Evolutionary conservation across 2,888 invertebrate species (phyloP), one percentile per base, ranked within the genome.

Genomic region (Dorcus parallelipipedus): DNA sequence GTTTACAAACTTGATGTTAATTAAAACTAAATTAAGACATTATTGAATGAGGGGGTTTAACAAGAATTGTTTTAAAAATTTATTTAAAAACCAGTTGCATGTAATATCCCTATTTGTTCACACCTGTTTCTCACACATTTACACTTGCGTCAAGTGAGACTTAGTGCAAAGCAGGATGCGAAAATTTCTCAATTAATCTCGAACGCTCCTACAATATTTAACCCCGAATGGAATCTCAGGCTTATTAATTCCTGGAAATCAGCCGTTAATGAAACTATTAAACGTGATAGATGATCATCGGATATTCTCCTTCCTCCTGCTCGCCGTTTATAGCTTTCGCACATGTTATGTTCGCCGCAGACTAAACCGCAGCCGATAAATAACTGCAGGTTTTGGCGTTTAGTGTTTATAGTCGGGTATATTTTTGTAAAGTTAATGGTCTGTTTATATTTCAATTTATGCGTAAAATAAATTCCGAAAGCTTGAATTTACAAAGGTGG

Each of bases 261-360:
- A 5, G 40, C 40, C 39, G 51, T 51, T 51, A 51, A 51, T 51
- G 51, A 51, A 51, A 39, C 51, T 40, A 51, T 51, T 51, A 39
- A 40, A 38, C 23, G 39, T 51, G 51, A 56, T 50, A 56, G 41
- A 45, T 56, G 56, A 41, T 17, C 45, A 45, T 45, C 45, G 45
- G 23, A 33, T 7, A 9, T 45, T 20, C 20, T 17, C 20, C 45
- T 10, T 17, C 45, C 4, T 45, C 42, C 42, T 20, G 41, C 17
- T 23, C 20, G 45, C 20, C 20, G 9, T 45, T 20, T 23, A 45
- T 45, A 8, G 9, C 23, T 42, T 23, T 45, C 45, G 9, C 45
- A 23, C 41, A 10, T 41, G 41, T 9, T 14, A 14, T 41, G 10
- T n/a, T 41, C 9, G 41, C 41, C 41, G n/a, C 41, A 14, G 45